Base-by-base conservation (phyloP, 2,797 vertebrate species). In the Tragelaphus oryx region DNA sequence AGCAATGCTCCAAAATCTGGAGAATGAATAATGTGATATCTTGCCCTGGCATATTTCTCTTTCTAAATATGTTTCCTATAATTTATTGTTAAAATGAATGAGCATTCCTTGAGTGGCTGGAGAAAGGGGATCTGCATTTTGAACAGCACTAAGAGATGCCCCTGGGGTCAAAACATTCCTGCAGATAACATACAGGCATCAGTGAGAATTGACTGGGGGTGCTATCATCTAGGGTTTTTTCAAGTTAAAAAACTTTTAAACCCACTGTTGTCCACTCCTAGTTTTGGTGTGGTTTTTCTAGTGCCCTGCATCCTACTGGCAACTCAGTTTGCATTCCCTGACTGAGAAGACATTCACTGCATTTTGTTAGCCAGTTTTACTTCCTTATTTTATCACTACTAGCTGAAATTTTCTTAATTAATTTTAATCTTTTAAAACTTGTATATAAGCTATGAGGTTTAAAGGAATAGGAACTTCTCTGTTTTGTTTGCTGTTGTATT, bases 1-100 rank as follows among this genome's bases (percentile, higher is more conserved):
- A 92, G 59, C 50, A 50, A 46, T 26, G 30, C 78, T 94, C 50
- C 33, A 52, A 86, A 88, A 65, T 92, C 54, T 80, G 12, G 22
- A 92, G 74, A 76, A 92, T 92, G 88, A 97, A 71, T 81, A 89
- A 92, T 83, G 94, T 17, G 65, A 62, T 94, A 22, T 48, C 52
- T 50, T 84, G 82, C 18, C 65, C 48, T 18, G 37, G 24, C 57
- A 33, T 24, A 79, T 74, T 94, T 94, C 88, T 97, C 37, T 83
- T 94, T 91, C 37, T 94, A 71, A 94, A 68, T 82, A 57, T 50
- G 57, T 87, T 96, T 94, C 88, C 92, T 92, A 54, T 57, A 68
- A 80, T n/a, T 91, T 71, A 83, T 59, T 79, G 74, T 84, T 87
- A 74, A 87, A 91, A 81, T 80, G 79, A 91, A 91, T 59, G 59